These are phyloP conservation scores for Helicoverpa assulta DNA, from an alignment of 2,888 invertebrate species.

Conservation along the genomic window DNA sequence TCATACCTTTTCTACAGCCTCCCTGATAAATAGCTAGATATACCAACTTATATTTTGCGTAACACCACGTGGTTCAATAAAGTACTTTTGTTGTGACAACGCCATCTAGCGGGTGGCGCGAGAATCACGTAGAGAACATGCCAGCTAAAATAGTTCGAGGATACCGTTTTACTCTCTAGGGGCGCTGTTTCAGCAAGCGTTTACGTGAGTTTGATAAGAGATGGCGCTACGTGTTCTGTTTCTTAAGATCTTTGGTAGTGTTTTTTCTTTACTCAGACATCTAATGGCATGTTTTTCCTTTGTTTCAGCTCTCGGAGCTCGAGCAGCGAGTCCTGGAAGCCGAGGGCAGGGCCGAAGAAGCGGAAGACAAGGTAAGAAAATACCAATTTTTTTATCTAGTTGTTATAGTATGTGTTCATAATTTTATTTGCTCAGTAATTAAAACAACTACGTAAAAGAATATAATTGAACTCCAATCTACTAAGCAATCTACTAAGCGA, in stretches of 20 bases:
- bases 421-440: background rate
- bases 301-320: conserved; percentile 97
- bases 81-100: conserved; percentile 68
- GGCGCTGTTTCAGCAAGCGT: conserved; percentile 27
- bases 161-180: conserved; percentile 39
- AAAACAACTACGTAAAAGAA: background rate
- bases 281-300: conserved; percentile 60
- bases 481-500: conserved; percentile 8
- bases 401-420: background rate
- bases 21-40: conserved; percentile 67
- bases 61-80: conserved; percentile 87
- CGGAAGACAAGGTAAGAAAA: conserved; percentile 96
- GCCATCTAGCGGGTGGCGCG: conserved; percentile 85
- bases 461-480: background rate
- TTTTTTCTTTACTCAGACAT: conserved; percentile 18
- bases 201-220: conserved; percentile 60
- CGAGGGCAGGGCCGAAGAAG: conserved; percentile 97
- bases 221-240: conserved; percentile 74
- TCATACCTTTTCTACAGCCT: conserved; percentile 79
- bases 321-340: conserved; percentile 98
- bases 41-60: conserved; percentile 59
- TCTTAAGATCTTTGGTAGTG: conserved; percentile 9
- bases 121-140: conserved; percentile 60
- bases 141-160: conserved; percentile 55
- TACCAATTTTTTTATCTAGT: background rate